These are phyloP conservation scores for Leptonema lineaticorne DNA, from an alignment of 1,140 invertebrate genomes.

Conservation along the genomic window DNA sequence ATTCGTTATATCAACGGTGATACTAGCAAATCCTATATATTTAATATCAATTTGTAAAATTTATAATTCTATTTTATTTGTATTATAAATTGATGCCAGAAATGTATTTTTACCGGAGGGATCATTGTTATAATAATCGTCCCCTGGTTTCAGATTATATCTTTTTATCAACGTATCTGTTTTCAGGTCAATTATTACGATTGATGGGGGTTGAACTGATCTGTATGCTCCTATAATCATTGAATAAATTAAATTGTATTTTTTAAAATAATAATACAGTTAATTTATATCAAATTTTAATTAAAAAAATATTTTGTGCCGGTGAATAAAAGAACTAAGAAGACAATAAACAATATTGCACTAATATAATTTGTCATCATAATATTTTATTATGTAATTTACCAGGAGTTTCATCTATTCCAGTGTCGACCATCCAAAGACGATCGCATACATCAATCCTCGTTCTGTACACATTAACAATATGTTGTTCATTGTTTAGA, in stretches of 20 bases:
- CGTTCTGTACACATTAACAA: conserved; percentile 68
- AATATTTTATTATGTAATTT: background rate
- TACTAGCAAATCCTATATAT: conserved; percentile 60
- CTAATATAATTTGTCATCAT: background rate
- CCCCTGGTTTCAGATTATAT: conserved; percentile 37
- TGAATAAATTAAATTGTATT: too few relatives aligned
- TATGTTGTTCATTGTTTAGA: conserved; percentile 45
- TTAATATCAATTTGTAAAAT: background rate
- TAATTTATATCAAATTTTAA: too few relatives aligned
- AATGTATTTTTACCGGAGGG: conserved; percentile 15
- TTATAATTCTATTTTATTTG: background rate
- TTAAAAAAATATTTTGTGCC: too few relatives aligned
- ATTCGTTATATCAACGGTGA: conserved; percentile 63
- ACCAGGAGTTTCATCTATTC: conserved; percentile 58
- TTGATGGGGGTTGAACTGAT: conserved; percentile 59
- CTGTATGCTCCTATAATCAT: conserved; percentile 55
- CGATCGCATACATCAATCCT: conserved; percentile 66
- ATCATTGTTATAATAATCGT: conserved; percentile 22
- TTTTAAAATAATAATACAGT: too few relatives aligned
- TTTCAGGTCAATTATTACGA: conserved; percentile 68
- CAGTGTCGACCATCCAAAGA: conserved; percentile 76
- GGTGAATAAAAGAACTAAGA: too few relatives aligned
- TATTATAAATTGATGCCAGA: background rate
- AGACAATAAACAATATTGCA: background rate
- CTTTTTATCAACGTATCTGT: conserved; percentile 54